Percentiles rank a stretch among this genome's conserved stretches.
Conservation (phyloP, 2,888 invertebrate species). For the Eupeodes luniger region DNA sequence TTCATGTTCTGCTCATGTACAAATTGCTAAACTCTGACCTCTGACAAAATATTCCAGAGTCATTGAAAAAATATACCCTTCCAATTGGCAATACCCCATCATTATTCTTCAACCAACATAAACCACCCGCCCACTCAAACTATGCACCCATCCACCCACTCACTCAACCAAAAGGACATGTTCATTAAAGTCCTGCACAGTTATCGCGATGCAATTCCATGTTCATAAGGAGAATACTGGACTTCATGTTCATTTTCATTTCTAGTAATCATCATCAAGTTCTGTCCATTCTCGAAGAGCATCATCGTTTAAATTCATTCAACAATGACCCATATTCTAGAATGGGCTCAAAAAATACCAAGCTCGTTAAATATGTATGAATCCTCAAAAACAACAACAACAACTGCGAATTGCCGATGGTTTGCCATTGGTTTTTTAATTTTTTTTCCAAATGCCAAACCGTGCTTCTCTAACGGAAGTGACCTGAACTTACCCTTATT, state of each 20-base stretch:
- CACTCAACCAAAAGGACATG: not conserved
- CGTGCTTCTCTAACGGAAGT: conserved; percentile 39
- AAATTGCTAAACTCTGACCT: not conserved
- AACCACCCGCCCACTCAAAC: not conserved
- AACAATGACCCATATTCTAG: conserved; percentile 58
- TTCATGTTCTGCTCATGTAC: not conserved
- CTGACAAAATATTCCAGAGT: not conserved
- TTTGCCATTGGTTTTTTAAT: not conserved
- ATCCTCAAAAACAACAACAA: conserved; percentile 15
- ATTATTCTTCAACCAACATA: conserved; percentile 2
- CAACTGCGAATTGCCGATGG: not conserved
- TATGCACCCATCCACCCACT: not conserved
- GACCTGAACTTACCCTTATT: conserved; percentile 59
- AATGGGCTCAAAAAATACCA: conserved; percentile 27
- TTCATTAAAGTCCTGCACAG: conserved; percentile 34
- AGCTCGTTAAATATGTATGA: not conserved
- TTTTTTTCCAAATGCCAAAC: conserved; percentile 46
- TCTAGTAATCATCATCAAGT: conserved; percentile 10
- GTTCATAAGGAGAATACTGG: conserved; percentile 2
- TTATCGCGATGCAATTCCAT: conserved; percentile 27
- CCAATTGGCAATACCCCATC: not conserved
- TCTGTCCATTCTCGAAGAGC: conserved; percentile 8
- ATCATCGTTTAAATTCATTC: conserved; percentile 58
- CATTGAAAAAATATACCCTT: not conserved
- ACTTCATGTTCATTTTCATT: conserved; percentile 1